These are phyloP conservation scores for Himalopsyche anomala DNA, from an alignment of 2,888 invertebrate species.

Conservation along the genomic window DNA sequence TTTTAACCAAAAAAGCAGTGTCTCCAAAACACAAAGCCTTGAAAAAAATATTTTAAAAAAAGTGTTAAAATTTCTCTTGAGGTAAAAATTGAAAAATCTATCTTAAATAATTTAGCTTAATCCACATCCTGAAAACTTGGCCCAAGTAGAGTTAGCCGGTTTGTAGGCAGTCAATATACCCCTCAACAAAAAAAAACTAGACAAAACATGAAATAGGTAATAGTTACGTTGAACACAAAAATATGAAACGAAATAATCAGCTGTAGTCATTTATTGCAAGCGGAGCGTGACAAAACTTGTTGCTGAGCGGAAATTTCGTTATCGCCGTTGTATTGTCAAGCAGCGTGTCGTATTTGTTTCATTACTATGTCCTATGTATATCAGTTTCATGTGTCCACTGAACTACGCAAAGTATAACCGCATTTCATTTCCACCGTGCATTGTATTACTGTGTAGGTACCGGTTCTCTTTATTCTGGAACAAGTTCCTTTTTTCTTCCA, in stretches of 20 bases:
- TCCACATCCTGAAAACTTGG: too few species aligned
- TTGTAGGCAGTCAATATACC: too few species aligned
- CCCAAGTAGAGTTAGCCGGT: too few species aligned
- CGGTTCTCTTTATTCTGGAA: neutral
- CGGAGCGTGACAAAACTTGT: constrained; percentile 42
- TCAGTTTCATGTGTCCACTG: constrained; percentile 58
- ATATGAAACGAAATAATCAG: constrained; percentile 12
- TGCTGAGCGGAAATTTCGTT: constrained; percentile 49
- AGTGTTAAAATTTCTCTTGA: too few species aligned
- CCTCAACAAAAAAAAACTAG: too few species aligned
- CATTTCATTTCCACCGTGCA: constrained; percentile 47
- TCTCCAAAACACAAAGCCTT: too few species aligned
- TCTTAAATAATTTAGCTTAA: too few species aligned
- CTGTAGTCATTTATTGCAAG: neutral
- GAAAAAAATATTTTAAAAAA: too few species aligned
- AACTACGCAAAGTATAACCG: constrained; percentile 52
- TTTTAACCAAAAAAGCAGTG: too few species aligned
- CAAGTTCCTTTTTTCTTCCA: neutral
- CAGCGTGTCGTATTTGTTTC: constrained; percentile 18
- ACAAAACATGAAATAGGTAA: too few species aligned
- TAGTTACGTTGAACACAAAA: too few species aligned
- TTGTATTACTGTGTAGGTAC: neutral
- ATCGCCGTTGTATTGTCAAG: constrained; percentile 35
- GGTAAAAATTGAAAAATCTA: too few species aligned
- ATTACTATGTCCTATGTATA: constrained; percentile 43